A percentile compares a stretch with the other conserved stretches of the same genome.
Conservation (phyloP, 2,113 vertebrate species). For the Phalacrocorax carbo region DNA sequence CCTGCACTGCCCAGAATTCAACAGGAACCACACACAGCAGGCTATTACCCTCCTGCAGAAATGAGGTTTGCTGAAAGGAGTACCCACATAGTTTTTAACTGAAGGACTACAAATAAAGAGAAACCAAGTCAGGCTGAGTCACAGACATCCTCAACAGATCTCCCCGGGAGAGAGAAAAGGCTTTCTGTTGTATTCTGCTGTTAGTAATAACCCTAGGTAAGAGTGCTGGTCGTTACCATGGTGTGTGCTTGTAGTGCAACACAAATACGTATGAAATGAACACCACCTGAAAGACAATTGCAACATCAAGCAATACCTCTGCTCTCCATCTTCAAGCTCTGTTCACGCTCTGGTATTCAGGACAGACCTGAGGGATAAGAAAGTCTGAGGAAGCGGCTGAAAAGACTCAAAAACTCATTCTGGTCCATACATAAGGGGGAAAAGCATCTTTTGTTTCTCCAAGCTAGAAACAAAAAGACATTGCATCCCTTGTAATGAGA, state of each 20-base stretch:
- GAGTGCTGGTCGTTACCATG: not conserved
- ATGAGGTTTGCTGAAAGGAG: not conserved
- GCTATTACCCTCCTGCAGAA: not conserved
- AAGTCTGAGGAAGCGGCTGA: not conserved
- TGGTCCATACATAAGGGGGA: too few species aligned
- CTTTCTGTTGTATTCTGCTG: not conserved
- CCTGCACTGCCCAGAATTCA: not conserved
- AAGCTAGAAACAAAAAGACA: not conserved
- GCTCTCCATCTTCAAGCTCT: not conserved
- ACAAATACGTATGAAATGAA: not conserved
- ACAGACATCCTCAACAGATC: not conserved
- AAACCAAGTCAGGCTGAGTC: not conserved
- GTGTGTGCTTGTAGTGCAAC: not conserved
- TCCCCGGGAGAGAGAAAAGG: not conserved
- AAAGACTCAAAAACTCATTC: not conserved
- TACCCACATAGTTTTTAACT: not conserved
- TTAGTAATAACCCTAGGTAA: not conserved
- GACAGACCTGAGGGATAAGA: not conserved
- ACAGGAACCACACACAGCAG: accelerated
- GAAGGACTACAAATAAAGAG: not conserved
- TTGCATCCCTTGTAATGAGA: not conserved
- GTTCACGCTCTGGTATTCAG: not conserved
- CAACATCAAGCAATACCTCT: not conserved
- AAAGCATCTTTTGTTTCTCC: not conserved
- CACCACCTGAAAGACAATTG: not conserved